Percentiles rank a stretch among this genome's conserved stretches.
Conservation (phyloP, 2,888 invertebrate genomes). For the Cataglyphis albicans region DNA sequence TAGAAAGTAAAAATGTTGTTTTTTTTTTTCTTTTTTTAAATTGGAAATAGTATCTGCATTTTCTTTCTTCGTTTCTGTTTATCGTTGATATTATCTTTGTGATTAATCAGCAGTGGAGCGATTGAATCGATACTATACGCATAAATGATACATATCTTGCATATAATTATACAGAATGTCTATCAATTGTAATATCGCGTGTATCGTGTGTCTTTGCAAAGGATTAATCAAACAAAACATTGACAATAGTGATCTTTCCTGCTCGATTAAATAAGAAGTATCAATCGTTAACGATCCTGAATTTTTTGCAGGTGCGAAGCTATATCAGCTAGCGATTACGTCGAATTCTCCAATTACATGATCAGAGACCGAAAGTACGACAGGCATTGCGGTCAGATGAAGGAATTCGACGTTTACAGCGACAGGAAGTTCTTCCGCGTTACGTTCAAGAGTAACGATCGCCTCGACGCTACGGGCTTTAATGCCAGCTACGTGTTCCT, state of each 20-base stretch:
- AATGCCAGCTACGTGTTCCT: slow-evolving; percentile 96
- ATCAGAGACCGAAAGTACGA: slow-evolving; percentile 95
- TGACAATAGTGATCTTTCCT: background rate
- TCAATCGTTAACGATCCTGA: background rate
- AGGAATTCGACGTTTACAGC: slow-evolving; percentile 93
- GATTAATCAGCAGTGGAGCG: background rate
- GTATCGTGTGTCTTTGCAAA: background rate
- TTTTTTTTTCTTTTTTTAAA: background rate
- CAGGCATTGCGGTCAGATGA: slow-evolving; percentile 94
- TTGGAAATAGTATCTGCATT: background rate
- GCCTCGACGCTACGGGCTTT: slow-evolving; percentile 97
- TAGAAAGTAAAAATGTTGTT: background rate
- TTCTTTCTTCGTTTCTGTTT: background rate
- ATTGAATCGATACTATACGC: background rate
- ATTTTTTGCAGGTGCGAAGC: slow-evolving; percentile 93
- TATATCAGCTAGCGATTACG: slow-evolving; percentile 96
- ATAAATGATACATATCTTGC: background rate
- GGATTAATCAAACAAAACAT: background rate
- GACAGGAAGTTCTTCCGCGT: slow-evolving; percentile 97
- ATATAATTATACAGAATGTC: background rate
- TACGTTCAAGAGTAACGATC: slow-evolving; percentile 97
- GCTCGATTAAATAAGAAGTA: background rate
- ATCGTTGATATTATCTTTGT: background rate
- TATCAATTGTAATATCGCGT: background rate
- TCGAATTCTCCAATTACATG: slow-evolving; percentile 98